These are phyloP conservation scores for Ictidomys tridecemlineatus DNA, from an alignment of 2,113 vertebrate genomes.

Conservation along the genomic window DNA sequence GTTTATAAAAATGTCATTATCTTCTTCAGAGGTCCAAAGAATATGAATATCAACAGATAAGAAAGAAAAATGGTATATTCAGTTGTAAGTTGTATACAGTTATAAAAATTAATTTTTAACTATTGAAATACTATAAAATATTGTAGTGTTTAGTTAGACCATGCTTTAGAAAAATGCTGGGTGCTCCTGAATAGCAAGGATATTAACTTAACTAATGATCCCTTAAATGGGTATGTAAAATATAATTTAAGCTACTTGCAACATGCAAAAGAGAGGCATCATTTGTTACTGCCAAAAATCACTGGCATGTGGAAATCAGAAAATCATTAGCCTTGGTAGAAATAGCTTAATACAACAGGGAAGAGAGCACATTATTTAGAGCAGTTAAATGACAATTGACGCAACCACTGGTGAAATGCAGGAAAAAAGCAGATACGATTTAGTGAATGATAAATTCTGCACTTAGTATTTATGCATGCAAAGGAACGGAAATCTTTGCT, in stretches of 20 bases:
- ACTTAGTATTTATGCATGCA: conserved; percentile 79
- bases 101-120: neutral
- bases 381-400: conserved; percentile 88
- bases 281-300: conserved; percentile 88
- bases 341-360: conserved; percentile 87
- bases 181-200: conserved; percentile 80
- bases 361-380: conserved; percentile 88
- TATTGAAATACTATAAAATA: conserved; percentile 58
- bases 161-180: conserved; percentile 80
- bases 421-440: conserved; percentile 76
- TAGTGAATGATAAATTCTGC: conserved; percentile 85
- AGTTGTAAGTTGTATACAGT: neutral
- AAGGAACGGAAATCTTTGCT: conserved; percentile 82
- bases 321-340: conserved; percentile 88
- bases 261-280: conserved; percentile 83
- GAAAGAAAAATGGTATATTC: neutral
- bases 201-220: conserved; percentile 91
- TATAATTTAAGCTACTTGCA: conserved; percentile 89
- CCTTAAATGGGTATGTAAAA: conserved; percentile 90
- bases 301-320: conserved; percentile 89
- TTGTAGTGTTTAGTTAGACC: conserved; percentile 59
- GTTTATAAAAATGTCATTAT: neutral
- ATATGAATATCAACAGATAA: neutral
- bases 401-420: conserved; percentile 81
- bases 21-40: neutral